Percentiles rank a stretch among this genome's conserved stretches.
These are phyloP conservation scores for Atethmia centrago DNA, from an alignment of 2,888 invertebrate genomes.

Conservation along the genomic window DNA sequence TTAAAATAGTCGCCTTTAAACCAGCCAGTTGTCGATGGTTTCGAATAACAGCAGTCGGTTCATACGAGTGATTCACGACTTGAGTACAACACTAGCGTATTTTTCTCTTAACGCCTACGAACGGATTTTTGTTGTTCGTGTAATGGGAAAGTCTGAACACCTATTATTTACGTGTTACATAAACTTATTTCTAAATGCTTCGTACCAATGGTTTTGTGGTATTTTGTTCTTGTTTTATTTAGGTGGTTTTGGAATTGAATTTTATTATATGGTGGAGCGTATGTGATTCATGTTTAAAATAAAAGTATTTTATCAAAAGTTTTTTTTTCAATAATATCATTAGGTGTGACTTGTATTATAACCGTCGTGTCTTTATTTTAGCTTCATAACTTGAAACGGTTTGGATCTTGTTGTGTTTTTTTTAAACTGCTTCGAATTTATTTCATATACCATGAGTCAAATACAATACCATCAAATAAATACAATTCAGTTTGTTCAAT, in stretches of 20 bases:
- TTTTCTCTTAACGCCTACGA: slow-evolving; percentile 64
- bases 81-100: slow-evolving; percentile 43
- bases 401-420: not conserved
- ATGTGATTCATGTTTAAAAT: not conserved
- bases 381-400: not conserved
- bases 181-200: slow-evolving; percentile 61
- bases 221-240: not conserved
- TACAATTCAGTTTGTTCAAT: not conserved
- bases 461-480: not conserved
- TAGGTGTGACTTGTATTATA: not conserved
- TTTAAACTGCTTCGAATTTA: not conserved
- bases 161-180: slow-evolving; percentile 65
- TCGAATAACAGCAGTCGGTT: slow-evolving; percentile 64
- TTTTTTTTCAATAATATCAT: not conserved
- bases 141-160: slow-evolving; percentile 64
- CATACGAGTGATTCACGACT: slow-evolving; percentile 65
- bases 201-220: slow-evolving; percentile 55
- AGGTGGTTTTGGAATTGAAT: not conserved
- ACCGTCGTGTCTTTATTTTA: not conserved
- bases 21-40: slow-evolving; percentile 64
- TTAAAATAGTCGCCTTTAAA: slow-evolving; percentile 3
- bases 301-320: not conserved
- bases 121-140: slow-evolving; percentile 58
- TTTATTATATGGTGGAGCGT: not conserved
- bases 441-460: not conserved